These are phyloP conservation scores for Channa argus DNA, from an alignment of 2,113 vertebrate genomes.

Conservation along the genomic window DNA sequence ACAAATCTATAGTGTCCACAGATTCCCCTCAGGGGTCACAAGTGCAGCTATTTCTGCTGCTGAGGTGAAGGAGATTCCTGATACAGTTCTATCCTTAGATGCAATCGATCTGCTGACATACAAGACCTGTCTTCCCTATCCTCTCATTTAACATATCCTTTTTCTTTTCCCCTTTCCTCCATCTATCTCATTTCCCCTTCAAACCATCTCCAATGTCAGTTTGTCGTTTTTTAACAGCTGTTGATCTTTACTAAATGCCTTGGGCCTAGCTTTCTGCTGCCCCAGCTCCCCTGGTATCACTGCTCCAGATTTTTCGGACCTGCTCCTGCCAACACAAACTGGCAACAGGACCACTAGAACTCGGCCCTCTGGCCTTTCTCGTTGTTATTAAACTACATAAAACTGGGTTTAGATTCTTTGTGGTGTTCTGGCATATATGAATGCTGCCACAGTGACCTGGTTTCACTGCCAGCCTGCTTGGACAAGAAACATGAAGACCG, in stretches of 20 bases:
- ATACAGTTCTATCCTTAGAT: constrained; percentile 67
- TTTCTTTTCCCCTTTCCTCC: constrained; percentile 9
- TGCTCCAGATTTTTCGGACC: constrained; percentile 68
- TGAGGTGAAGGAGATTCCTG: constrained; percentile 66
- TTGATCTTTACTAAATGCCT: constrained; percentile 74
- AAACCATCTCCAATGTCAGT: constrained; percentile 58
- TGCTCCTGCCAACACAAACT: constrained; percentile 47
- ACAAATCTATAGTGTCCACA: constrained; percentile 37
- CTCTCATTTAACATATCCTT: constrained; percentile 44
- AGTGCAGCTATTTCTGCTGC: constrained; percentile 45
- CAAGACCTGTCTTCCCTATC: constrained; percentile 61
- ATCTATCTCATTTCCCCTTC: constrained; percentile 31
- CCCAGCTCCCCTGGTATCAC: constrained; percentile 54
- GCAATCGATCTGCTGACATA: constrained; percentile 71
- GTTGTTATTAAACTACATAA: constrained; percentile 24
- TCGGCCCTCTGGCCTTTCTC: constrained; percentile 33
- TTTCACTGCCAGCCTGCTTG: constrained; percentile 16
- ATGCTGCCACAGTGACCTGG: constrained; percentile 6
- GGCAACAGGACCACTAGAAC: constrained; percentile 27
- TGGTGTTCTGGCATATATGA: constrained; percentile 11
- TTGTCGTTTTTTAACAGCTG: constrained; percentile 59
- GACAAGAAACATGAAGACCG: neutral
- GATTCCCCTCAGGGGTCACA: constrained; percentile 37
- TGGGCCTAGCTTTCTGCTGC: constrained; percentile 49
- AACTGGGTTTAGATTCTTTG: constrained; percentile 26